phyloP scores from a whole-genome alignment of 2,797 vertebrate genomes.

The Galaxias olidus region DNA sequence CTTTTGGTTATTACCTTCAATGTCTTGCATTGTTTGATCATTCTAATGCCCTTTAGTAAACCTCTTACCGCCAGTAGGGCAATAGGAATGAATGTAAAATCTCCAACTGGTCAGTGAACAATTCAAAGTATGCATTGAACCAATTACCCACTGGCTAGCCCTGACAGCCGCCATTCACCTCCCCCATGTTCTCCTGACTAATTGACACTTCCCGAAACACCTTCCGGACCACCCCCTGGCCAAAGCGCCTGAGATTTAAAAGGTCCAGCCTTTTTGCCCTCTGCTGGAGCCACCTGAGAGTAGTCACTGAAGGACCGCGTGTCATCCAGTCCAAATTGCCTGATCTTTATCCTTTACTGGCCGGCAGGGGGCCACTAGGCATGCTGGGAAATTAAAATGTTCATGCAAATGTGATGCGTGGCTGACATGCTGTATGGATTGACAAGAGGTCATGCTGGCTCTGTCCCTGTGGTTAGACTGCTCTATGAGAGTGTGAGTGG shows the following conservation, averaged over 20 bases:
- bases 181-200: slow-evolving; percentile 24
- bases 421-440: slow-evolving; percentile 17
- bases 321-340: slow-evolving; percentile 1
- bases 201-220: slow-evolving; percentile 36
- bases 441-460: slow-evolving; percentile 13
- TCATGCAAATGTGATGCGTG: slow-evolving; percentile 19
- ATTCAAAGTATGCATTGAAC: too few relatives aligned
- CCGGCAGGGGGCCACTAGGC: slow-evolving; percentile 3
- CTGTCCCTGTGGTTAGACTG: not conserved
- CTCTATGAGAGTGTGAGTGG: not conserved
- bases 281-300: slow-evolving; percentile 11
- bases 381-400: slow-evolving; percentile 20
- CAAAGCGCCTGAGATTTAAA: slow-evolving; percentile 6
- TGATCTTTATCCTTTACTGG: slow-evolving; percentile 11
- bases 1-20: too few relatives aligned
- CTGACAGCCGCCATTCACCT: not conserved
- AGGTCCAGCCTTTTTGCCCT: slow-evolving; percentile 18
- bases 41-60: too few relatives aligned
- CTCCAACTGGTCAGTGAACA: too few relatives aligned
- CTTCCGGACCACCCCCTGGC: not conserved
- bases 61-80: too few relatives aligned
- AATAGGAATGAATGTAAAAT: too few relatives aligned
- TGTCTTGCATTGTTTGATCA: too few relatives aligned
- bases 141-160: not conserved
- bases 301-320: slow-evolving; percentile 1